Conservation (phyloP, 2,888 invertebrate genomes). For the Dromius quadrimaculatus region DNA sequence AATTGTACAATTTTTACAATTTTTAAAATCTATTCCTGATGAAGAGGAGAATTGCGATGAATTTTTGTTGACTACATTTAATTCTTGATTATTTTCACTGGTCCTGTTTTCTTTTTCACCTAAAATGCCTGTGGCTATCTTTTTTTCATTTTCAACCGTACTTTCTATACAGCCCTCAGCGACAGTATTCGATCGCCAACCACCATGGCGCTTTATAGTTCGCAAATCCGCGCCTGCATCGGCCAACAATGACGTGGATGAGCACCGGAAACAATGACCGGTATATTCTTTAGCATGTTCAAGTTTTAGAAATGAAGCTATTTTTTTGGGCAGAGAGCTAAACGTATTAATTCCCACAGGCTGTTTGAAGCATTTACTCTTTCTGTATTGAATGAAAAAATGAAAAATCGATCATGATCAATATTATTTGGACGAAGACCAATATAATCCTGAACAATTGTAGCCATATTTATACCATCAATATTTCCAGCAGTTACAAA, state of each 20-base stretch:
- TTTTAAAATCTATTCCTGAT: no score
- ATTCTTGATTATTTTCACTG: not conserved
- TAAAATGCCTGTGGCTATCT: not conserved
- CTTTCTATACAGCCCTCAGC: no score
- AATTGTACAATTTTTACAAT: no score
- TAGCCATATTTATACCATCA: slow-evolving; percentile 31
- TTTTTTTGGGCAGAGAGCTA: not conserved
- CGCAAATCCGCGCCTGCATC: no score
- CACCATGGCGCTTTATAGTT: no score
- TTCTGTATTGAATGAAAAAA: not conserved
- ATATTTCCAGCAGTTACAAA: slow-evolving; percentile 36
- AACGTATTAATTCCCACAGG: not conserved
- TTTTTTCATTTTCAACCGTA: not conserved
- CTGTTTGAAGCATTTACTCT: not conserved
- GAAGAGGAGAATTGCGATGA: not conserved
- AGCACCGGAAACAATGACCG: not conserved
- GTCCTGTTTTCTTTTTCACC: not conserved
- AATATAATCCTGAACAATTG: not conserved
- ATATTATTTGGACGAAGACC: not conserved
- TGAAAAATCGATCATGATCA: not conserved
- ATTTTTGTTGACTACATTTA: not conserved
- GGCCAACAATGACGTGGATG: not conserved
- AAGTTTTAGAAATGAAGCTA: not conserved
- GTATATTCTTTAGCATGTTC: not conserved
- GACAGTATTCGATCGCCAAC: not conserved